Evolutionary conservation across 2,113 vertebrate species (phyloP).

Genomic region (Tetrao urogallus): DNA sequence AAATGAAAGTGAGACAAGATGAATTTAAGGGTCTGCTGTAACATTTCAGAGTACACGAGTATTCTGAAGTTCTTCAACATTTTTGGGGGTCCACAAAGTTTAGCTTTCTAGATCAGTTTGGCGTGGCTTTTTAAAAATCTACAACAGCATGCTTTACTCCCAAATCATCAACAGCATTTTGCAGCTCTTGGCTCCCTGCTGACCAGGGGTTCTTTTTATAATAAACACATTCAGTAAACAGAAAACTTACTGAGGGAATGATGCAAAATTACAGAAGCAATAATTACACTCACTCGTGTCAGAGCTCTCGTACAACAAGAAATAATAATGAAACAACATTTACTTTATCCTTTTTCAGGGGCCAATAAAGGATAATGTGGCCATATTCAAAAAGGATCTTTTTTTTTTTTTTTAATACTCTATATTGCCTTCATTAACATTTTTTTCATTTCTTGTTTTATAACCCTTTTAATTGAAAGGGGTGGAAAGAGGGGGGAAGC

Average conservation of each 20-base stretch:
- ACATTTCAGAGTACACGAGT: background rate
- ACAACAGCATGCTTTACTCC: rapidly evolving
- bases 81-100: background rate
- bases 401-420: background rate
- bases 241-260: background rate
- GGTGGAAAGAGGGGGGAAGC: background rate
- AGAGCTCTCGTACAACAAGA: background rate
- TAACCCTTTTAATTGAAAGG: constrained; percentile 17
- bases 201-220: background rate
- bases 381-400: background rate
- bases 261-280: background rate
- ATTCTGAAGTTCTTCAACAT: background rate
- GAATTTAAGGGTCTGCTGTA: background rate
- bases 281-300: background rate
- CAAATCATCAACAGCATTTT: background rate
- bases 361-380: background rate
- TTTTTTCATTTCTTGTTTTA: constrained; percentile 6
- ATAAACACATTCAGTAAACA: background rate
- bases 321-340: constrained; percentile 22
- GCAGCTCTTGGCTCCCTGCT: background rate
- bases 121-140: background rate
- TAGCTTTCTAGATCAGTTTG: background rate
- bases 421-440: background rate
- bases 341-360: background rate
- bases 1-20: too few species aligned